Evolutionary conservation across 2,888 invertebrate species (phyloP).

Genomic region (Marasmarcha lunaedactyla): DNA sequence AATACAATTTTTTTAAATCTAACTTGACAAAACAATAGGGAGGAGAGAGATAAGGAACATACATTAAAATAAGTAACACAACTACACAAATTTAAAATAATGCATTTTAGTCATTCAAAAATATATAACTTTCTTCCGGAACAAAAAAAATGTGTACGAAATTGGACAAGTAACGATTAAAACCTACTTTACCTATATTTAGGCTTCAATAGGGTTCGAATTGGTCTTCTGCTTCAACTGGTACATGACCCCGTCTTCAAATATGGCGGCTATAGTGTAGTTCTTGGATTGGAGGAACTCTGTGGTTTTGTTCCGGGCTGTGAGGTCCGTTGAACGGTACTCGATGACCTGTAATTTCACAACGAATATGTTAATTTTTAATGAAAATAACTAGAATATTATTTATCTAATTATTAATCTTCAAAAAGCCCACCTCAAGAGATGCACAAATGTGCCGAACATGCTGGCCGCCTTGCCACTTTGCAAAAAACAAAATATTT

Average conservation of each 20-base stretch:
- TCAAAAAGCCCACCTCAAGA: too few relatives aligned
- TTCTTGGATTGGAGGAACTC: conserved; percentile 36
- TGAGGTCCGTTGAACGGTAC: conserved; percentile 30
- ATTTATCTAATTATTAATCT: not conserved
- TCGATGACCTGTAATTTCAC: conserved; percentile 37
- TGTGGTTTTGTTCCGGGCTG: conserved; percentile 34
- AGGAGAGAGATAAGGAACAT: too few relatives aligned
- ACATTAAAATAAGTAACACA: too few relatives aligned
- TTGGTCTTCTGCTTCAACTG: conserved; percentile 19
- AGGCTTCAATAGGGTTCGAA: too few relatives aligned
- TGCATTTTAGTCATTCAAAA: too few relatives aligned
- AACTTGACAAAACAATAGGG: too few relatives aligned
- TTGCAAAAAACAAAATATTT: not conserved
- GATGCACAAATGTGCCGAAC: not conserved
- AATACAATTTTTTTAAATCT: too few relatives aligned
- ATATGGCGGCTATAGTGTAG: conserved; percentile 43
- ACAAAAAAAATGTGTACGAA: too few relatives aligned
- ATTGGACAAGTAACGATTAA: too few relatives aligned
- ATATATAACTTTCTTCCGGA: too few relatives aligned
- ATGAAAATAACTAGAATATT: not conserved
- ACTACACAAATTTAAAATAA: too few relatives aligned
- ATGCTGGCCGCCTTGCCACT: not conserved
- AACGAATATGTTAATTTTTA: not conserved
- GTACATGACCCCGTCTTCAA: conserved; percentile 39
- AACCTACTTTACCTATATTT: too few relatives aligned